phyloP scores from a whole-genome alignment of 2,797 vertebrate species.

The Syngnathus acus region DNA sequence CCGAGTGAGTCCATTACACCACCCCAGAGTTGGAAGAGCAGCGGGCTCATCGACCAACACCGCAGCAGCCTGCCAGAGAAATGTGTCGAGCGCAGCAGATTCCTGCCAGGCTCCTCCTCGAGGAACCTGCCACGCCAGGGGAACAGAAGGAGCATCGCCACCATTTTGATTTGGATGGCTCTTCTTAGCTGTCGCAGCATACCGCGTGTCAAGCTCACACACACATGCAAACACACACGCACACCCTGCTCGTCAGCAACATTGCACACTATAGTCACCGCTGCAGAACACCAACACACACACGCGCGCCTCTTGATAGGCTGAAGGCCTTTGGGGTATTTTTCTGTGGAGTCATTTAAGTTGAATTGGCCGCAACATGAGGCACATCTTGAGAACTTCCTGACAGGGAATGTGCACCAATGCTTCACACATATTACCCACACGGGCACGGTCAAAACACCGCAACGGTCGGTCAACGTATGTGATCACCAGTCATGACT shows the following conservation, averaged over 20 bases:
- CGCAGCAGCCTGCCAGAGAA: conserved; percentile 30
- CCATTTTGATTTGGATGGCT: conserved; percentile 74
- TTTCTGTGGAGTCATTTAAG: conserved; percentile 29
- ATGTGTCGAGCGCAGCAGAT: conserved; percentile 55
- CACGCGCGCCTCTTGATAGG: conserved; percentile 35
- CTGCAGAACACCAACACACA: conserved; percentile 53
- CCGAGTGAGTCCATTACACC: background rate
- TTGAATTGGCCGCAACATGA: background rate
- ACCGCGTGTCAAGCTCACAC: conserved; percentile 67
- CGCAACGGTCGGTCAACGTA: conserved; percentile 47
- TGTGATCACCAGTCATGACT: conserved; percentile 32
- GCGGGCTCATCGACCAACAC: conserved; percentile 29
- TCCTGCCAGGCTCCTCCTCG: conserved; percentile 58
- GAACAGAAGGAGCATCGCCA: conserved; percentile 66
- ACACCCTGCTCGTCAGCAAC: conserved; percentile 73
- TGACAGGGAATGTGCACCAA: conserved; percentile 35
- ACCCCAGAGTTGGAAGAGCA: conserved; percentile 14
- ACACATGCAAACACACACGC: background rate
- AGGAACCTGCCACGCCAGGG: conserved; percentile 66
- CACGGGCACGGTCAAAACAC: conserved; percentile 36
- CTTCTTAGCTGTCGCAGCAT: conserved; percentile 74
- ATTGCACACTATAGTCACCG: conserved; percentile 72
- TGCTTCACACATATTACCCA: conserved; percentile 62
- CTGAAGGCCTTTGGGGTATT: conserved; percentile 44
- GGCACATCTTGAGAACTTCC: conserved; percentile 59